Evolutionary conservation across 2,113 vertebrate genomes (phyloP).

Genomic region (Glaucidium brasilianum): DNA sequence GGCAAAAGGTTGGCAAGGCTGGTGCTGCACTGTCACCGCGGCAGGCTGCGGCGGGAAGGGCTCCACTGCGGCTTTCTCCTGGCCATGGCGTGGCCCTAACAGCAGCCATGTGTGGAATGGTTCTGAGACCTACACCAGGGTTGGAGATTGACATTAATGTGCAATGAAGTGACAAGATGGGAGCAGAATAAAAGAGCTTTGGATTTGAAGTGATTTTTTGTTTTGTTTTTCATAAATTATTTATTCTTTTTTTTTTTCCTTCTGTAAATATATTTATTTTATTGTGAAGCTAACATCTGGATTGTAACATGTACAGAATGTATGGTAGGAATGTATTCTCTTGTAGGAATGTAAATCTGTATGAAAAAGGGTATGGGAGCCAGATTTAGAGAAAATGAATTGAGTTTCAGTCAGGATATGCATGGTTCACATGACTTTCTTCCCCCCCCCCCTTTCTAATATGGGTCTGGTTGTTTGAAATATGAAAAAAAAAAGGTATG

Average conservation of each 20-base stretch:
- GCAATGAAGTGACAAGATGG: constrained; percentile 81
- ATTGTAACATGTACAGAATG: constrained; percentile 98
- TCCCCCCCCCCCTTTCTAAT: background rate
- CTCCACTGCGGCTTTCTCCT: background rate
- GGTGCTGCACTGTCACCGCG: background rate
- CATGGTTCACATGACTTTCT: constrained; percentile 35
- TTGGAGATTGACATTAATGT: constrained; percentile 59
- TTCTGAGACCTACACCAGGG: background rate
- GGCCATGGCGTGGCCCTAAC: background rate
- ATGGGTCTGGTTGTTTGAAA: constrained; percentile 73
- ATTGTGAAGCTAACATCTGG: constrained; percentile 93
- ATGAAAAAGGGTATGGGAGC: constrained; percentile 79
- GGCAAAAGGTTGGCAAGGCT: background rate
- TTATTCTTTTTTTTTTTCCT: constrained; percentile 91
- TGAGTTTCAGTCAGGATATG: constrained; percentile 51
- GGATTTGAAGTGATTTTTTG: constrained; percentile 86
- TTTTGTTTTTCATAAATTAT: constrained; percentile 83
- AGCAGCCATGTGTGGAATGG: background rate
- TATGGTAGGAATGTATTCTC: constrained; percentile 87
- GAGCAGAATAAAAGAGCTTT: constrained; percentile 83
- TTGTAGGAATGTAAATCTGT: constrained; percentile 86
- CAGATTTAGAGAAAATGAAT: constrained; percentile 64
- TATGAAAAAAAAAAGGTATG: constrained; percentile 70
- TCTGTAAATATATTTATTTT: constrained; percentile 99
- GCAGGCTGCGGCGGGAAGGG: background rate